Evolutionary conservation across 2,797 vertebrate species (phyloP), one percentile per base, ranked within the genome.

Genomic region (Bufotes viridis): DNA sequence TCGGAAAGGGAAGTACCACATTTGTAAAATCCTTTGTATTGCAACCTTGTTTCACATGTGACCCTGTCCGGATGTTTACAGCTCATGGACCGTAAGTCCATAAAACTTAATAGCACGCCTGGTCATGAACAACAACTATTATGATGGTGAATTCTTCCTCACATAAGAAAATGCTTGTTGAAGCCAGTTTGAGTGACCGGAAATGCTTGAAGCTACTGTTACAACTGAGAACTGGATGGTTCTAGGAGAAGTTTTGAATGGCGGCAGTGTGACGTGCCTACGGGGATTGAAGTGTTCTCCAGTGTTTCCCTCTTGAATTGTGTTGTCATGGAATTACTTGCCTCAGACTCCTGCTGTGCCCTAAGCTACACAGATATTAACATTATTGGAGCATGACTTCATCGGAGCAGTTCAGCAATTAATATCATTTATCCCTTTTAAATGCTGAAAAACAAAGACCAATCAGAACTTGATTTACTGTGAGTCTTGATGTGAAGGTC

Each of bases 351-450:
- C 63, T 14, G 11, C 74, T 61, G 67, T 26, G 29, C 10, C 49
- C 76, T 72, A 65, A 76, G 24, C 69, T 75, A 82, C 20, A 61
- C 61, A 72, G 69, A 72, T 87, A 76, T 87, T 82, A 58, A 67
- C 26, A 60, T 60, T 65, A 58, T 82, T 74, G 42, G 7, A n/a
- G 24, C 57, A 53, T 81, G 69, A 70, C 24, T 57, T 42, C n/a
- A 67, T 67, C n/a, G 29, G 29, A 75, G 72, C 42, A n/a, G n/a
- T 78, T 78, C 14, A 14, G n/a, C 10, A 55, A 78, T 24, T 76
- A 53, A 24, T 78, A 78, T 14, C 13, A 7, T 55, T 24, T 74
- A 74, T 17, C n/a, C 13, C 12, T 15, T 51, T 75, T 26, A 74
- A 34, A 75, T 76, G 2, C 11, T 72, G 69, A 53, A 22, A 49